Conservation (phyloP, 1,140 invertebrate species). For the Drosophila burlai region DNA sequence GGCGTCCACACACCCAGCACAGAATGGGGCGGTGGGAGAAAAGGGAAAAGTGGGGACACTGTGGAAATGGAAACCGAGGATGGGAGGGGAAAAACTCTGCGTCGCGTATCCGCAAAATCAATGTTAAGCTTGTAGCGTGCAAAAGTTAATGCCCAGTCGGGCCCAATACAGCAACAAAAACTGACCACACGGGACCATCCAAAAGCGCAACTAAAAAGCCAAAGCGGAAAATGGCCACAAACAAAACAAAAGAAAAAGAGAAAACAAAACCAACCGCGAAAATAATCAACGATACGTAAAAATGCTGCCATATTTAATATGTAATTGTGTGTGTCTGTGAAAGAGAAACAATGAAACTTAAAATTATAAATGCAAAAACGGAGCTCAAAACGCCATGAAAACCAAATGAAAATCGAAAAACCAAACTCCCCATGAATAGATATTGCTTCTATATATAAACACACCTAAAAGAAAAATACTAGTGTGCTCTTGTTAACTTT, state of each 20-base stretch:
- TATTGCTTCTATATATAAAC: constrained; percentile 41
- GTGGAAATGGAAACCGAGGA: constrained; percentile 8
- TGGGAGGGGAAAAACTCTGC: constrained; percentile 15
- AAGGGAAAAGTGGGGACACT: constrained; percentile 25
- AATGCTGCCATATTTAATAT: constrained; percentile 61
- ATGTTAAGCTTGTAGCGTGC: constrained; percentile 76
- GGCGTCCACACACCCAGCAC: constrained; percentile 27
- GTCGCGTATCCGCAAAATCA: constrained; percentile 65
- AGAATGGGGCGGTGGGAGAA: constrained; percentile 5
- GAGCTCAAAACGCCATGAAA: constrained; percentile 55
- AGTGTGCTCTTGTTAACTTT: background rate
- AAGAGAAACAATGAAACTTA: constrained; percentile 44
- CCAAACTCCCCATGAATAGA: constrained; percentile 52
- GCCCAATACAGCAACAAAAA: constrained; percentile 38
- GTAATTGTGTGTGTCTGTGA: constrained; percentile 40
- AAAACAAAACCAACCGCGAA: constrained; percentile 37
- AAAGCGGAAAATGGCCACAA: constrained; percentile 52
- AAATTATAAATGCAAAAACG: constrained; percentile 72
- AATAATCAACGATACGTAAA: constrained; percentile 61
- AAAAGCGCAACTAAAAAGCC: constrained; percentile 51
- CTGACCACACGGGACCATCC: constrained; percentile 41
- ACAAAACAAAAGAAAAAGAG: constrained; percentile 12
- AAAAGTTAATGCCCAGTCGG: constrained; percentile 67
- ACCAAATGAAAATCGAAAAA: constrained; percentile 55
- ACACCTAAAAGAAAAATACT: constrained; percentile 3